Percentiles rank a stretch among this genome's conserved stretches.
phyloP scores from a whole-genome alignment of 2,797 vertebrate species.

The Pipistrellus pygmaeus region DNA sequence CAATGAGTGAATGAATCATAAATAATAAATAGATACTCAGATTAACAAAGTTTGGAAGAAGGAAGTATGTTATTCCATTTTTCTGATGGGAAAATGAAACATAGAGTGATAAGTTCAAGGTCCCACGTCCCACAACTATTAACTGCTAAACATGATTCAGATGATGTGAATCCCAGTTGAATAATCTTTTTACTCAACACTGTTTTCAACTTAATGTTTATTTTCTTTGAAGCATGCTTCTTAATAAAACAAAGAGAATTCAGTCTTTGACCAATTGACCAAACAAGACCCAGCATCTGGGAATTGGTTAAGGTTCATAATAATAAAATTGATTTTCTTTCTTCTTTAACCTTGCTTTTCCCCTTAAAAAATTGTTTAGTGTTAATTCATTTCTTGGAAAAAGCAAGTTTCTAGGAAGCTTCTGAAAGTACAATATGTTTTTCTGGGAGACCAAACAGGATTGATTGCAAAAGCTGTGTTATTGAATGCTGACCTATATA shows the following conservation, averaged over 20 bases:
- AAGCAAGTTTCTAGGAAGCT: slow-evolving; percentile 46
- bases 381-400: slow-evolving; percentile 56
- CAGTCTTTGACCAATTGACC: slow-evolving; percentile 62
- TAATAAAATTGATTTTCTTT: not conserved
- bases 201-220: slow-evolving; percentile 74
- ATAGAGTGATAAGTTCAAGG: slow-evolving; percentile 68
- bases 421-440: slow-evolving; percentile 66
- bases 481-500: not conserved
- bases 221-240: slow-evolving; percentile 70
- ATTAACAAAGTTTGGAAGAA: slow-evolving; percentile 47
- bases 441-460: slow-evolving; percentile 25
- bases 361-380: slow-evolving; percentile 40
- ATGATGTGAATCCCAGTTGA: slow-evolving; percentile 76
- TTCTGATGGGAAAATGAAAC: slow-evolving; percentile 77
- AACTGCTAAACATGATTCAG: slow-evolving; percentile 67
- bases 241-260: slow-evolving; percentile 69
- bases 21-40: not conserved
- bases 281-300: slow-evolving; percentile 52
- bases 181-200: slow-evolving; percentile 70
- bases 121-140: slow-evolving; percentile 66
- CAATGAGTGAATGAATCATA: slow-evolving; percentile 13
- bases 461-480: slow-evolving; percentile 22
- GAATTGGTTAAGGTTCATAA: slow-evolving; percentile 55
- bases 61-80: slow-evolving; percentile 57
- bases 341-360: not conserved